These are phyloP conservation scores for Synergus japonicus DNA, from an alignment of 2,888 invertebrate species.

Conservation along the genomic window DNA sequence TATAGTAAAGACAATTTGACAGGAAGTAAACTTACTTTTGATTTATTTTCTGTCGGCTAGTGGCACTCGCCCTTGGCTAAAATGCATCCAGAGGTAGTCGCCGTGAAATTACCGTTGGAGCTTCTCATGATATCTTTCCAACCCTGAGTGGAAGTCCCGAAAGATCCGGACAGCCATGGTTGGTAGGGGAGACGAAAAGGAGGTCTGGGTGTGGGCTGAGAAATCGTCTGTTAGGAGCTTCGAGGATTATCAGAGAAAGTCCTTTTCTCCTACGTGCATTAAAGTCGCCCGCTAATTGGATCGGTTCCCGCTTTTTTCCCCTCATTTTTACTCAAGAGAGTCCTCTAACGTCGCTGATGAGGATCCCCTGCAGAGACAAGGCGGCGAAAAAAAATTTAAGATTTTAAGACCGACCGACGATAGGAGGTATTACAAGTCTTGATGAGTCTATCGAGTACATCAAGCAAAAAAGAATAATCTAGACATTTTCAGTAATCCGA, in stretches of 20 bases:
- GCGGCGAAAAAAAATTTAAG: constrained; percentile 21
- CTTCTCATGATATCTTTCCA: constrained; percentile 52
- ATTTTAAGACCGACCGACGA: constrained; percentile 12
- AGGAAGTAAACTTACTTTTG: constrained; percentile 38
- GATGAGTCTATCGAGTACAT: constrained; percentile 16
- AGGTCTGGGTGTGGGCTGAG: not conserved
- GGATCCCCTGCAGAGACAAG: constrained; percentile 45
- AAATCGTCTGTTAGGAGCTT: constrained; percentile 48
- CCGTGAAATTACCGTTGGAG: constrained; percentile 68
- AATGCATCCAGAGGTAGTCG: constrained; percentile 67
- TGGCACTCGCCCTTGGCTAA: constrained; percentile 57
- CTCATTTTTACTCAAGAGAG: constrained; percentile 44
- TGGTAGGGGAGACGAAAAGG: constrained; percentile 29
- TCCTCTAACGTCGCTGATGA: constrained; percentile 46
- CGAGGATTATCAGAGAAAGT: constrained; percentile 66
- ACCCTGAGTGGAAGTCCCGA: constrained; percentile 49
- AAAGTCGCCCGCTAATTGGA: constrained; percentile 70
- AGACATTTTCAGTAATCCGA: constrained; percentile 6
- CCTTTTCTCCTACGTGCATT: constrained; percentile 62
- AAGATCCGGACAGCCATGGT: constrained; percentile 52
- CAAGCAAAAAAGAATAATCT: not conserved
- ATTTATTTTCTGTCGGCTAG: constrained; percentile 58
- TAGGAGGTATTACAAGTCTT: not conserved
- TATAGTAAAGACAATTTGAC: constrained; percentile 3
- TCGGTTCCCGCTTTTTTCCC: constrained; percentile 57